Base-by-base conservation (phyloP, 2,888 invertebrate species). In the Drosophila monieri region DNA sequence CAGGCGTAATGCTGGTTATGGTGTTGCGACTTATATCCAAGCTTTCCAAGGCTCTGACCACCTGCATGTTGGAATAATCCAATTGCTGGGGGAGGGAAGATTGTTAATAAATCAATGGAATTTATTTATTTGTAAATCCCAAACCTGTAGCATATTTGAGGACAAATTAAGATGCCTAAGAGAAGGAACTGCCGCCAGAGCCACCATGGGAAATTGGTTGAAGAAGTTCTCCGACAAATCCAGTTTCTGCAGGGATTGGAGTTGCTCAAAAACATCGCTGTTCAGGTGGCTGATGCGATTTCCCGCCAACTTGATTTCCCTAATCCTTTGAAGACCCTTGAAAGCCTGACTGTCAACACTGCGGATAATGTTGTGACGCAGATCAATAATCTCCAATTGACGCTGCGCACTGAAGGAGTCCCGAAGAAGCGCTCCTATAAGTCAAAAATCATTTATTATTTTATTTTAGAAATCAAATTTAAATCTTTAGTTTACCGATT, bases 181-280 rank as follows among this genome's bases (percentile, higher is more conserved):
- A 58, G 94, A 94, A 21, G 92, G 91, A 77, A 97, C 94, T 27
- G 94, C 93, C 87, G 95, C 95, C 46, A 97, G 90, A 0, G 97
- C 95, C 9, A 95, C 94, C 0, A 94, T 94, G 3, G 97, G 97
- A 88, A 97, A 96, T 89, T 96, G 95, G 1, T 93, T 93, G 58
- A 98, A 94, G 89, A 96, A 97, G 92, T 98, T 98, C 87, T 96
- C 95, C 0, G 97, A 96, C 25, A 98, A 92, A 90, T 97, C 97
- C 74, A 98, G 92, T 78, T 94, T 95, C 80, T 95, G 94, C 69
- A 98, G 92, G 80, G 95, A 95, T 61, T 94, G 94, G 4, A 96
- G 94, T 56, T 96, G 95, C 93, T 91, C 90, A 52, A 97, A 96
- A 55, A 96, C 95, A 88, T 97, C 96, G 90, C 96, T 96, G 90